Evolutionary conservation across 2,888 invertebrate species (phyloP), one percentile per base, ranked within the genome.

Genomic region (Alcis repandata): DNA sequence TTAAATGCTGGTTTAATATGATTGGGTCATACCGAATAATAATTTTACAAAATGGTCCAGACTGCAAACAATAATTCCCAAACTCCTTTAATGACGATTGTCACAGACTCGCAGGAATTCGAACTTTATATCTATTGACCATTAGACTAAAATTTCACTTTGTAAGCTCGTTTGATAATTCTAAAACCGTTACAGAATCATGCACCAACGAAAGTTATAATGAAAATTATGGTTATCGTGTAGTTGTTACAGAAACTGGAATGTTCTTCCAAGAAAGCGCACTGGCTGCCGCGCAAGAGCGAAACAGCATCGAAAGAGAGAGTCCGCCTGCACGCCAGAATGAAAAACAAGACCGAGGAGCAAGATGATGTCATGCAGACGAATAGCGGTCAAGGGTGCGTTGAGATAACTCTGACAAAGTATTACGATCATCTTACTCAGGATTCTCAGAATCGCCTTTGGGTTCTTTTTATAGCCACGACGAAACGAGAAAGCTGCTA

Each of bases 351-450:
- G 85, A 88, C 85, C 79, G 75, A n/a, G 76, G 79, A 76, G 79
- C n/a, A n/a, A 75, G 80, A 83, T 92, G 92, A 92, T 92, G 91
- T 92, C 91, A 92, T 89, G 80, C 73, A 85, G 87, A 74, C 87
- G 84, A 78, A 91, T 91, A 88, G 89, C 88, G 92, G 92, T 91
- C 92, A 91, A 91, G 91, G 87, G 89, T 87, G 84, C 79, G 73
- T 67, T 71, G 71, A 72, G 72, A 71, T 74, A 70, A 66, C 57
- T 60, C 60, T 20, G 20, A 36, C 63, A 38, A 61, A 59, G 56
- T 62, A 13, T 56, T 33, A 20, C 51, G 36, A 13, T 51, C 17
- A 19, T 51, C 51, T 51, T 6, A 4, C 27, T 27, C 27, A 27
- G 27, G 27, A 2, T 27, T 27, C 27, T 27, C 3, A 27, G 27